Evolutionary conservation across 2,113 vertebrate species (phyloP), one percentile per base, ranked within the genome.

Genomic region (Hyaena hyaena): DNA sequence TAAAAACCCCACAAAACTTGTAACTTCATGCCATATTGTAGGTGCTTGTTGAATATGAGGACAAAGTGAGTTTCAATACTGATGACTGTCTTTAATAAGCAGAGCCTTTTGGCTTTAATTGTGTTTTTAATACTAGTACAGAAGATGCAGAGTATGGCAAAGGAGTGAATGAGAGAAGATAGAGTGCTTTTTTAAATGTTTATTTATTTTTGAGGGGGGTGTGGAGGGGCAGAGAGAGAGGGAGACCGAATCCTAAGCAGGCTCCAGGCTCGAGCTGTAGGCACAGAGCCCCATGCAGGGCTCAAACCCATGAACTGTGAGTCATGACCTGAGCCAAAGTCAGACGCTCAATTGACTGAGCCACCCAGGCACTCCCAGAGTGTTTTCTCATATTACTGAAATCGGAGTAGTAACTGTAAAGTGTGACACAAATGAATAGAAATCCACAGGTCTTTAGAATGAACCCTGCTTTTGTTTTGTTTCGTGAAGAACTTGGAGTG

Each of bases 401-500:
- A 77, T 90, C 79, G 28, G 69, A 86, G 58, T 58, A 58, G 33
- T 65, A 76, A 71, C 45, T 8, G n/a, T 43, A 88, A 89, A 93
- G 15, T 1, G 24, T 92, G 94, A 76, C 17, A 91, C 89, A 97
- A 97, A 45, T 11, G 19, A 68, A 11, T 11, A 86, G 86, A 97
- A 95, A 80, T 81, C 35, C 83, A 69, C 17, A 84, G 92, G 48
- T 4, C 4, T 31, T 66, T 80, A 77, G 71, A 90, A 96, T 50
- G 15, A 97, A 92, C 86, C 96, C 97, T 8, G 26, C 19, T 96
- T 98, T 97, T 84, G n/a, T 81, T 98, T 98, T 92, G 26, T n/a
- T 96, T 97, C 77, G 50, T 0, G 0, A 76, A 83, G 48, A 93
- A 95, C 93, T 95, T 94, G 71, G 35, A 90, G 74, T 93, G 73